Evolutionary conservation across 2,113 vertebrate genomes (phyloP).

Genomic region (Oryctolagus cuniculus): DNA sequence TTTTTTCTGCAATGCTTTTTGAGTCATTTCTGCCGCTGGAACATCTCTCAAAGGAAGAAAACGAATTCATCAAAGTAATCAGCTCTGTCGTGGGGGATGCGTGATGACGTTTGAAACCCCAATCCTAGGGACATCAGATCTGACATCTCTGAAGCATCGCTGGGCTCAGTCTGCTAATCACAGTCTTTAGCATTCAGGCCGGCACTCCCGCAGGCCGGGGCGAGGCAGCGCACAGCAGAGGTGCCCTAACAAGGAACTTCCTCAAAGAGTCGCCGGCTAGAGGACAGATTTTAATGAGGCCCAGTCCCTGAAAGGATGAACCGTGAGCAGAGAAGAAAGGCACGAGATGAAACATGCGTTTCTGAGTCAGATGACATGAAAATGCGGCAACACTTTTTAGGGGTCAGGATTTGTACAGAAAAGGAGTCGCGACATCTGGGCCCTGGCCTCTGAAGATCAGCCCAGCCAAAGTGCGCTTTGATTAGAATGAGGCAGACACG

Average conservation of each 20-base stretch:
- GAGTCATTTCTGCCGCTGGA: slow-evolving; percentile 86
- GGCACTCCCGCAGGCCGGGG: slow-evolving; percentile 69
- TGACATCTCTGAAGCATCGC: slow-evolving; percentile 87
- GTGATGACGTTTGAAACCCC: slow-evolving; percentile 88
- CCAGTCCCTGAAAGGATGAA: slow-evolving; percentile 65
- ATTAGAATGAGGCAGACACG: slow-evolving; percentile 40
- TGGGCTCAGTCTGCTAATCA: slow-evolving; percentile 87
- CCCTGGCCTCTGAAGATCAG: not conserved
- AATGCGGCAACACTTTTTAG: not conserved
- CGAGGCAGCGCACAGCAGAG: slow-evolving; percentile 72
- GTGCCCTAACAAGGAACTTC: slow-evolving; percentile 78
- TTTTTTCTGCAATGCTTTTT: slow-evolving; percentile 80
- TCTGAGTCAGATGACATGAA: slow-evolving; percentile 45
- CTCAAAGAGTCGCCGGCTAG: slow-evolving; percentile 68
- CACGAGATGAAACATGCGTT: not conserved
- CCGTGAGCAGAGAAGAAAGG: slow-evolving; percentile 72
- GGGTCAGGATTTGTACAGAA: slow-evolving; percentile 34
- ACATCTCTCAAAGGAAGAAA: slow-evolving; percentile 89
- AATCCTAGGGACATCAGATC: slow-evolving; percentile 87
- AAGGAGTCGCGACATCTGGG: not conserved
- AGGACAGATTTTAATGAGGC: slow-evolving; percentile 80
- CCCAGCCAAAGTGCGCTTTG: slow-evolving; percentile 3
- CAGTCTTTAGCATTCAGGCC: slow-evolving; percentile 84
- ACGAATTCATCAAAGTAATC: slow-evolving; percentile 88
- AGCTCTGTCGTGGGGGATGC: slow-evolving; percentile 85